Percentiles rank a stretch among this genome's conserved stretches.
phyloP scores from a whole-genome alignment of 2,888 invertebrate species.

The Gibbula magus region DNA sequence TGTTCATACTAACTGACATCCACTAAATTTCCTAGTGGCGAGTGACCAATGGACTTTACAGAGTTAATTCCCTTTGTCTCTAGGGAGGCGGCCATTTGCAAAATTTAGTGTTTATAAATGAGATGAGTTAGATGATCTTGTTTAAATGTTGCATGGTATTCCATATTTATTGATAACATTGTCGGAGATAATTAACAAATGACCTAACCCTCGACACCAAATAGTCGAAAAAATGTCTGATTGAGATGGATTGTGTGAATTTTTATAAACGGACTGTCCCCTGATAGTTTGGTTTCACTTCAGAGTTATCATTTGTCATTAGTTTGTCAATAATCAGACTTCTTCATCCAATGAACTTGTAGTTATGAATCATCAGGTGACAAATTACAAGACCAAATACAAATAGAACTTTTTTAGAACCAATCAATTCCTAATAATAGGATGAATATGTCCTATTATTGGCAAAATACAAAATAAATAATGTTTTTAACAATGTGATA shows the following conservation, averaged over 20 bases:
- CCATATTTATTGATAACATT: neutral
- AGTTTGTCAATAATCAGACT: too few relatives aligned
- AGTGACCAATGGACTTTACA: neutral
- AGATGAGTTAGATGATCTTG: neutral
- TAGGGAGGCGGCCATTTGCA: neutral
- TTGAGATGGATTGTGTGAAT: neutral
- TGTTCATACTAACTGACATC: neutral
- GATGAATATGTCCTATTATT: too few relatives aligned
- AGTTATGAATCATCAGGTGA: too few relatives aligned
- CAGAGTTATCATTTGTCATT: too few relatives aligned
- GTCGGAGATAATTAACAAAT: neutral
- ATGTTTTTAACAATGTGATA: too few relatives aligned
- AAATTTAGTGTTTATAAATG: neutral
- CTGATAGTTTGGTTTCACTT: too few relatives aligned
- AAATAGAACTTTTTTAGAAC: too few relatives aligned
- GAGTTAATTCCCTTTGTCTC: conserved; percentile 7
- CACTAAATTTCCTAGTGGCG: neutral
- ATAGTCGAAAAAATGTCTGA: neutral
- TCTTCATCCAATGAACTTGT: too few relatives aligned
- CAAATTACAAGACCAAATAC: too few relatives aligned
- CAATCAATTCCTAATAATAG: too few relatives aligned
- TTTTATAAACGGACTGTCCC: too few relatives aligned
- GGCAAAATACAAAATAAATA: too few relatives aligned
- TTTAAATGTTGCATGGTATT: neutral
- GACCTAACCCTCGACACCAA: neutral